phyloP scores from a whole-genome alignment of 2,888 invertebrate genomes.

The Antheraea assamensis region DNA sequence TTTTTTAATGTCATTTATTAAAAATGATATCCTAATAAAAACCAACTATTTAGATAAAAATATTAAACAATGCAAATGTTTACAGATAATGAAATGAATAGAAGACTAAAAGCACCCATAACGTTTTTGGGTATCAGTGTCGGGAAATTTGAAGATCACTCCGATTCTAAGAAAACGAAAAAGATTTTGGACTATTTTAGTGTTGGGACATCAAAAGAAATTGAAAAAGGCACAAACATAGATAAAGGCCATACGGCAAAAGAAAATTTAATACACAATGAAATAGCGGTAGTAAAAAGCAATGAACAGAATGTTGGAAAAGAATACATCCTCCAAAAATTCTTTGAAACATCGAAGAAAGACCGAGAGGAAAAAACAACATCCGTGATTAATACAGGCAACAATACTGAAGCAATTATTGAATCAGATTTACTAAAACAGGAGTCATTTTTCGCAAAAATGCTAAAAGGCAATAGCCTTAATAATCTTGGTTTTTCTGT shows the following conservation, averaged over 20 bases:
- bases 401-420: conserved; percentile 30
- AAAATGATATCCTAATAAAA: background rate
- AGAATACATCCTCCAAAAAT: conserved; percentile 45
- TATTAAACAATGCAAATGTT: conserved; percentile 27
- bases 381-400: conserved; percentile 21
- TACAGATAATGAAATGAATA: conserved; percentile 64
- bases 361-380: conserved; percentile 19
- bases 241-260: conserved; percentile 33
- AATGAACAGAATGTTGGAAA: conserved; percentile 27
- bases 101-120: conserved; percentile 79
- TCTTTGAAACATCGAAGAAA: conserved; percentile 33
- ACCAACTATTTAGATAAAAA: background rate
- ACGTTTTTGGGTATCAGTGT: conserved; percentile 89
- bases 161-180: conserved; percentile 77
- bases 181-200: conserved; percentile 83
- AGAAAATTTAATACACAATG: conserved; percentile 29
- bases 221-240: conserved; percentile 32
- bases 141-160: conserved; percentile 87
- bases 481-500: background rate
- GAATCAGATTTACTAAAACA: conserved; percentile 62
- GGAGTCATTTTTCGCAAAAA: conserved; percentile 76
- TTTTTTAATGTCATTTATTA: background rate
- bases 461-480: conserved; percentile 42
- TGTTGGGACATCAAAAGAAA: conserved; percentile 58
- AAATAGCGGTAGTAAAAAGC: conserved; percentile 47